Base-by-base conservation (phyloP, 2,888 invertebrate species). In the Scrobipalpa costella region DNA sequence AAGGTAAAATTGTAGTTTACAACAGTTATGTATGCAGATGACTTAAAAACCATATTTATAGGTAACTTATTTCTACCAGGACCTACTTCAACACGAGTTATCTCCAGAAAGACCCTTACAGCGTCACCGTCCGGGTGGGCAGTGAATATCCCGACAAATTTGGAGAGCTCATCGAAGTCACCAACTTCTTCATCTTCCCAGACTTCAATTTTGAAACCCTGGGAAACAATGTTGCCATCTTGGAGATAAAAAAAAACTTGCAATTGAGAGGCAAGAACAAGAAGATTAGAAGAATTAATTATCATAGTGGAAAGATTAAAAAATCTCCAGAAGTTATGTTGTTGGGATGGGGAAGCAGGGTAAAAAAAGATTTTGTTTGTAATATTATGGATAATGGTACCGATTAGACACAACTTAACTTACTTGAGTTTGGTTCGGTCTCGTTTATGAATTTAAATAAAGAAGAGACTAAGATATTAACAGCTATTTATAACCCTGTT, bases 291-390 rank as follows among this genome's bases (percentile, higher is more conserved):
- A 58, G 58, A 15, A 38, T 38, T 11, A 15, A 38, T 1, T 36
- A 38, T n/a, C 11, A n/a, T 13, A 8, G 27, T 11, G 27, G 27
- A 21, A 27, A 21, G 7, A 34, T 34, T 34, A 19, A 58, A 6
- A 7, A 38, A 19, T 1, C 9, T 11, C 6, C 9, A 40, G 17
- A 11, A n/a, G 58, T 58, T 6, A 27, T 17, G 21, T 1, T 58
- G 36, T 19, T 58, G 38, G 58, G 58, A 7, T 58, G 58, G 58
- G 58, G 58, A 3, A 27, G 27, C 7, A 33, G n/a, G 57, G 57
- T 57, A 57, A 52, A 2, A 2, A n/a, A n/a, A n/a, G n/a, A n/a
- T n/a, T n/a, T n/a, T n/a, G n/a, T n/a, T n/a, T n/a, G n/a, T n/a
- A n/a, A n/a, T n/a, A n/a, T n/a, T n/a, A n/a, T n/a, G n/a, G n/a